phyloP scores from a whole-genome alignment of 1,140 invertebrate genomes.

The Sminthurides bifidus region DNA sequence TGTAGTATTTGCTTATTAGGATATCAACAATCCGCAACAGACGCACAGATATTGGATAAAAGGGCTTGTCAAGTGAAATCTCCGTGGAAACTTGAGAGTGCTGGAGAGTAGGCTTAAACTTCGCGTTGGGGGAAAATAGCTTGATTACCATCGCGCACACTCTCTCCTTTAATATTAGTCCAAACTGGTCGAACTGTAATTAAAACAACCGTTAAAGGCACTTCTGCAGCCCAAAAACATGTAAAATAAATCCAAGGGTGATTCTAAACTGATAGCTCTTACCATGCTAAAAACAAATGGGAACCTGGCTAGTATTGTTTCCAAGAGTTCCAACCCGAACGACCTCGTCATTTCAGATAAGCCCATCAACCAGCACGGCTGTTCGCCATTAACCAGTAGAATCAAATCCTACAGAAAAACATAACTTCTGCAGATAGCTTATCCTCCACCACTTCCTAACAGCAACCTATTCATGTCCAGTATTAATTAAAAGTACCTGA shows the following conservation, averaged over 20 bases:
- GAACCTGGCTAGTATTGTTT: slow-evolving; percentile 84
- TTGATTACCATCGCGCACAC: slow-evolving; percentile 96
- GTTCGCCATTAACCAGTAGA: slow-evolving; percentile 89
- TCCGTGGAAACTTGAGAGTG: slow-evolving; percentile 28
- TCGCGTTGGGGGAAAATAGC: slow-evolving; percentile 92
- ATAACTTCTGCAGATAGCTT: background rate
- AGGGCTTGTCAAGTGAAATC: slow-evolving; percentile 68
- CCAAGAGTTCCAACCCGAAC: slow-evolving; percentile 88
- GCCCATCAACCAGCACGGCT: slow-evolving; percentile 84
- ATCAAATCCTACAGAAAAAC: slow-evolving; percentile 60
- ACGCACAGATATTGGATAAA: slow-evolving; percentile 93
- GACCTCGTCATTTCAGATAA: slow-evolving; percentile 95
- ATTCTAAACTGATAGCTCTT: no score
- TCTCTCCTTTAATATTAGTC: slow-evolving; percentile 85
- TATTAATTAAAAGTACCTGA: slow-evolving; percentile 43
- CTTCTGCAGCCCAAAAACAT: slow-evolving; percentile 19
- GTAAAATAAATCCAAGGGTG: slow-evolving; percentile 14
- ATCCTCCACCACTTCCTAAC: no score
- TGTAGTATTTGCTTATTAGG: slow-evolving; percentile 86
- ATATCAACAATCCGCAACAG: slow-evolving; percentile 83
- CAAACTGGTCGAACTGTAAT: slow-evolving; percentile 82
- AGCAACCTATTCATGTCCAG: no score
- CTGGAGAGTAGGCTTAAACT: slow-evolving; percentile 58
- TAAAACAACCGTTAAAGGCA: slow-evolving; percentile 13
- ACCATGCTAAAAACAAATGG: slow-evolving; percentile 86